phyloP scores from a whole-genome alignment of 2,113 vertebrate species.

The Tamias sibiricus region DNA sequence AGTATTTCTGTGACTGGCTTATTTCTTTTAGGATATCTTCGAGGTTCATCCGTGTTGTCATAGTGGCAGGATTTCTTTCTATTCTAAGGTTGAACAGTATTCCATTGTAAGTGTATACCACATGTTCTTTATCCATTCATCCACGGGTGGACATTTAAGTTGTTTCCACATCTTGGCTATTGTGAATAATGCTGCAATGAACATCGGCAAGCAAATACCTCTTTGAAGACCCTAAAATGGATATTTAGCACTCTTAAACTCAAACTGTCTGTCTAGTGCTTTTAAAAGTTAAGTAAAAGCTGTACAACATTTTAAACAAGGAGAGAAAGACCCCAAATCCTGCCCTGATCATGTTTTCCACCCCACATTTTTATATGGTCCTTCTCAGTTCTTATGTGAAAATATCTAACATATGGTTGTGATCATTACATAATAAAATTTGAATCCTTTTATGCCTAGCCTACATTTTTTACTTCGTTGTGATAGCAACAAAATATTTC shows the following conservation, averaged over 20 bases:
- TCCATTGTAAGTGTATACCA: not conserved
- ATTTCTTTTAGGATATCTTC: not conserved
- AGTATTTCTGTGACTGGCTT: not conserved
- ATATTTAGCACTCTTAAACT: not conserved
- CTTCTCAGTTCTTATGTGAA: not conserved
- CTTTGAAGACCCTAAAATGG: not conserved
- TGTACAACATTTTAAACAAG: not conserved
- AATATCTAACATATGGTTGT: not conserved
- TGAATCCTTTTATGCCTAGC: not conserved
- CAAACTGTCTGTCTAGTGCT: not conserved
- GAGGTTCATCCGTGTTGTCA: not conserved
- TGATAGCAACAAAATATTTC: not conserved
- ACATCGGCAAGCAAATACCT: not conserved
- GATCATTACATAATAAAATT: not conserved
- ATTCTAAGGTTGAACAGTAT: not conserved
- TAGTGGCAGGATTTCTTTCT: not conserved
- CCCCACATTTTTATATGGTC: not conserved
- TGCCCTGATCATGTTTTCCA: not conserved
- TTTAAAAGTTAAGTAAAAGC: conserved; percentile 23
- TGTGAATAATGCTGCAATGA: not conserved
- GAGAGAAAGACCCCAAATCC: not conserved
- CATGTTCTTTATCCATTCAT: not conserved
- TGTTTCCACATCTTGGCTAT: not conserved
- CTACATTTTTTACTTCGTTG: conserved; percentile 14
- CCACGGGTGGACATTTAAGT: not conserved